Evolutionary conservation across 35 echinoderm and acorn worm genomes (phyloP).

Genomic region (Holothuria glaberrima): DNA sequence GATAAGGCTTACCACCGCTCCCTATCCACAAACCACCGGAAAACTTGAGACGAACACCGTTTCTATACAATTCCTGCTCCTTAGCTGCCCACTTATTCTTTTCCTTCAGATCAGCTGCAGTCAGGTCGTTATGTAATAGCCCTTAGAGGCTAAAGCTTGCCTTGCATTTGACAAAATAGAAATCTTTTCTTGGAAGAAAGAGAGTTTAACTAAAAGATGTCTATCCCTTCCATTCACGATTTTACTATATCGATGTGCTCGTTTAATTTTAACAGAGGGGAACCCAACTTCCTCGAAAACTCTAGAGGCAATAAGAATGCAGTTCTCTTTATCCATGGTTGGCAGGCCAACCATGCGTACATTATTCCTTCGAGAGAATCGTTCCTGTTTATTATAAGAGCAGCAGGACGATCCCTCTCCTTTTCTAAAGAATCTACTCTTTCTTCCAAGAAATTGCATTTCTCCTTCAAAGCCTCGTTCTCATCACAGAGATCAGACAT

Average conservation of each 20-base stretch:
- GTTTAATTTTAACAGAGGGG: neutral
- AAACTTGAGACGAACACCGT: neutral
- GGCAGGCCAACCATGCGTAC: conserved; percentile 5
- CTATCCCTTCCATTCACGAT: no score
- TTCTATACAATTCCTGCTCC: neutral
- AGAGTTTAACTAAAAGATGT: no score
- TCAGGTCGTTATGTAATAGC: neutral
- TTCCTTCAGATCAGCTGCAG: neutral
- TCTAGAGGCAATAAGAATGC: neutral
- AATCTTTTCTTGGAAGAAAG: no score
- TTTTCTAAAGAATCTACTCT: neutral
- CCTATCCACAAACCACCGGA: neutral
- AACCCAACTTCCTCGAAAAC: conserved; percentile 39
- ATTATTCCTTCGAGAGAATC: conserved; percentile 31
- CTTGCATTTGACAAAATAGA: no score
- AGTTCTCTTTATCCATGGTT: conserved; percentile 17
- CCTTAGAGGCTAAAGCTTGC: no score
- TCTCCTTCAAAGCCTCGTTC: conserved; percentile 21
- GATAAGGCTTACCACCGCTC: conserved; percentile 1
- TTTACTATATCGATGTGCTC: neutral
- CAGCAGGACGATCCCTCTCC: neutral
- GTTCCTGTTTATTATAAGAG: conserved; percentile 36
- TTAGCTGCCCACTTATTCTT: neutral
- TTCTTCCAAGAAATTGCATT: conserved; percentile 28
- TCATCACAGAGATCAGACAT: neutral